These are phyloP conservation scores for Aegithalos caudatus DNA, from an alignment of 2,113 vertebrate species.

Conservation along the genomic window DNA sequence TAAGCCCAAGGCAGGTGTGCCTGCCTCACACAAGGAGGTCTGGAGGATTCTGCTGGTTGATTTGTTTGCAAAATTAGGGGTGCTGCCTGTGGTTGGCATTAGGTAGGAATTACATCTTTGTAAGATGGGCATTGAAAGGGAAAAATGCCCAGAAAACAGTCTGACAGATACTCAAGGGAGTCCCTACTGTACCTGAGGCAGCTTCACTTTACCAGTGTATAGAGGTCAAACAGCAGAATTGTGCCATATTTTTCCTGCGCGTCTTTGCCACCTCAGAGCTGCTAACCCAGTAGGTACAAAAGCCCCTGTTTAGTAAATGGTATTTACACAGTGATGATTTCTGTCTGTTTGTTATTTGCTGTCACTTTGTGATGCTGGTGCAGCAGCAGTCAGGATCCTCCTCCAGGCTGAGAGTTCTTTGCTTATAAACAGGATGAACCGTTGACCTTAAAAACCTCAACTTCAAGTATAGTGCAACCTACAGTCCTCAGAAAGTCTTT, in stretches of 20 bases:
- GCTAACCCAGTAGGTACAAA: neutral
- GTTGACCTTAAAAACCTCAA: constrained; percentile 44
- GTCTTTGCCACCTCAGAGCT: neutral
- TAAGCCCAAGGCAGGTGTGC: neutral
- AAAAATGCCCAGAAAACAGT: neutral
- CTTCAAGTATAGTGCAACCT: constrained; percentile 22
- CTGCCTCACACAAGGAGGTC: neutral
- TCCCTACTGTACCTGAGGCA: neutral
- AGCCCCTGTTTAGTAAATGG: neutral
- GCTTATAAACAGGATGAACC: constrained; percentile 14
- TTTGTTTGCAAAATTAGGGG: neutral
- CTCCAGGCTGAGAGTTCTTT: neutral
- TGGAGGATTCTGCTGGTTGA: neutral
- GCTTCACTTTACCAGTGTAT: neutral
- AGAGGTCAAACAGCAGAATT: neutral
- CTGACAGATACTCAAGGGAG: neutral
- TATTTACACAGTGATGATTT: neutral
- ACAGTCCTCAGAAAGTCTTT: constrained; percentile 48
- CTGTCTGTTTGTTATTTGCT: neutral
- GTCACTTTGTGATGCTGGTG: neutral
- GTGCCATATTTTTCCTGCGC: neutral
- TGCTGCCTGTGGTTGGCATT: neutral
- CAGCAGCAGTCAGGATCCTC: neutral
- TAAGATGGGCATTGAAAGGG: neutral
- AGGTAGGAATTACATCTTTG: neutral